These are phyloP conservation scores for Glyptemys insculpta DNA, from an alignment of 2,797 vertebrate species.

Conservation along the genomic window DNA sequence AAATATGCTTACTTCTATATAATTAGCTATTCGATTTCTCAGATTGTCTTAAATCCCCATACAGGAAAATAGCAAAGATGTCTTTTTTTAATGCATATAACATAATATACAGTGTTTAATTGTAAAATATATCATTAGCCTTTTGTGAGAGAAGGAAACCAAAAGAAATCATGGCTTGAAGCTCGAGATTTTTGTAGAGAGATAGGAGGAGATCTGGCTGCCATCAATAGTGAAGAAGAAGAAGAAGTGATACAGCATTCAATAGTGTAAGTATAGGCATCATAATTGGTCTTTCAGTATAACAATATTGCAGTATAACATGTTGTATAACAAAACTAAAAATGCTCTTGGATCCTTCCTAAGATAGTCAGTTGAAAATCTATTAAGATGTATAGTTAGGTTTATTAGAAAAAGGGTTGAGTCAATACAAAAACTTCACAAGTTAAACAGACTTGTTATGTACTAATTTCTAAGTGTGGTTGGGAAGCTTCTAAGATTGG, in stretches of 20 bases:
- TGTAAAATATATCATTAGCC: slow-evolving; percentile 41
- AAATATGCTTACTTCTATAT: background rate
- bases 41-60: background rate
- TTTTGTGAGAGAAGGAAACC: slow-evolving; percentile 68
- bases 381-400: background rate
- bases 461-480: background rate
- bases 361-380: background rate
- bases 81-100: background rate
- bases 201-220: slow-evolving; percentile 89
- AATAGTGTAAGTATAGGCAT: slow-evolving; percentile 63
- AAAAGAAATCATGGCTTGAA: slow-evolving; percentile 89
- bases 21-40: background rate
- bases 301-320: background rate
- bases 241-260: slow-evolving; percentile 66
- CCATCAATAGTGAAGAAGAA: slow-evolving; percentile 83
- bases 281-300: background rate
- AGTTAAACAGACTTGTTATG: background rate
- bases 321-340: background rate
- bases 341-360: background rate
- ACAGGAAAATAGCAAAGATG: background rate
- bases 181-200: slow-evolving; percentile 87
- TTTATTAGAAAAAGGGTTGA: background rate
- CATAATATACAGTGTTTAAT: background rate
- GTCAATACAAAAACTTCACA: background rate
- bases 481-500: background rate